Evolutionary conservation across 2,888 invertebrate genomes (phyloP), one percentile per base, ranked within the genome.

Genomic region (Coleophora deauratella): DNA sequence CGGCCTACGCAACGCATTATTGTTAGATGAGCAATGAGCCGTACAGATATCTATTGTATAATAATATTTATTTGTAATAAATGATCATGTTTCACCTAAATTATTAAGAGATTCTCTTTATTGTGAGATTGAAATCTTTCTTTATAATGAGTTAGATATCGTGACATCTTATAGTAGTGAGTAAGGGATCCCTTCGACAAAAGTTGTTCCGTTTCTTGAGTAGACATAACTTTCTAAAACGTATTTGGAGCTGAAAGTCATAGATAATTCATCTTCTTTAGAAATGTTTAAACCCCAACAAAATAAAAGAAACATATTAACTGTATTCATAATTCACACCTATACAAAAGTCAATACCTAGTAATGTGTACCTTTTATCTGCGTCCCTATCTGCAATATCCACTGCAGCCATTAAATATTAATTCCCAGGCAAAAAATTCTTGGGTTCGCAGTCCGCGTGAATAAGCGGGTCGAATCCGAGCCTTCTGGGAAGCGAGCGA

Each of bases 401-500:
- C 59, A 71, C 68, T 70, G 71, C 57, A 61, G 55, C 66, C 72
- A 72, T 72, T 77, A 73, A 75, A 71, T 75, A 73, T 75, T 73
- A 74, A 72, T 75, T 72, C 64, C 55, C 53, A 54, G 65, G 66
- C 69, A 74, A 72, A 77, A 76, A 70, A 66, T 46, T 49, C 44
- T 50, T 54, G 64, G 60, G 59, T 55, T 50, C 50, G 59, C 52
- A 60, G 59, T 55, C 50, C 50, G 59, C 52, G 58, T 63, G 67
- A 63, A 63, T 60, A 59, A 62, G 52, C 59, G 60, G 58, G 57
- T 58, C 54, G 63, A 68, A 63, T 62, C 63, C 55, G 63, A 66
- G 63, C 75, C 79, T 82, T 82, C 82, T 81, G 74, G 72, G 82
- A 82, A 82, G 62, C 60, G 60, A 21, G 21, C 21, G 21, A 21